These are phyloP conservation scores for Neocrepidodera transversa DNA, from an alignment of 2,888 invertebrate genomes.

Conservation along the genomic window DNA sequence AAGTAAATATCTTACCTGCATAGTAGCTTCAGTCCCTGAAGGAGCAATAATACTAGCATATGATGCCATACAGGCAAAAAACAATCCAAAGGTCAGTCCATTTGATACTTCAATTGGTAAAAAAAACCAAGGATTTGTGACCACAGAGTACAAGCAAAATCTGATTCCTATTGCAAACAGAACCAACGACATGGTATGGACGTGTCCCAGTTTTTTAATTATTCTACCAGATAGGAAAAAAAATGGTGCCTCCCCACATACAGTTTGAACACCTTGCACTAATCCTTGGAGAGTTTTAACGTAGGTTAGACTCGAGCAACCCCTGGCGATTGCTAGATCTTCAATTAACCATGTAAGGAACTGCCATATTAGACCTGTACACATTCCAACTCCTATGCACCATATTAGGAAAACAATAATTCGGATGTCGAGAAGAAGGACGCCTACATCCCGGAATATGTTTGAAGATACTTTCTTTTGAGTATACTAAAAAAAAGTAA, in stretches of 20 bases:
- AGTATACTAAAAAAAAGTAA: slow-evolving; percentile 66
- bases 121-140: slow-evolving; percentile 83
- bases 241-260: slow-evolving; percentile 84
- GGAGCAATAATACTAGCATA: slow-evolving; percentile 86
- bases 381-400: slow-evolving; percentile 82
- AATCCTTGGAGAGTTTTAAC: slow-evolving; percentile 62
- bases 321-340: slow-evolving; percentile 66
- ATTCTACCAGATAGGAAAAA: slow-evolving; percentile 84
- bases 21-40: slow-evolving; percentile 84
- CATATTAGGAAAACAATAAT: slow-evolving; percentile 79
- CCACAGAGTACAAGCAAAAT: slow-evolving; percentile 80
- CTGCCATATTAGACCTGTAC: slow-evolving; percentile 86
- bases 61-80: slow-evolving; percentile 87
- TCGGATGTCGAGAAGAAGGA: slow-evolving; percentile 69
- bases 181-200: slow-evolving; percentile 83
- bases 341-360: slow-evolving; percentile 88
- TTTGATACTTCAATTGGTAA: slow-evolving; percentile 86
- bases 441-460: slow-evolving; percentile 73
- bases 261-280: slow-evolving; percentile 68
- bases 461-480: slow-evolving; percentile 71
- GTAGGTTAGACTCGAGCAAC: slow-evolving; percentile 56
- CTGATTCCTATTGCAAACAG: slow-evolving; percentile 80
- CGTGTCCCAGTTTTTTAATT: slow-evolving; percentile 80
- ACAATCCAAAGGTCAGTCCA: slow-evolving; percentile 87
- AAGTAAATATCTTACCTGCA: slow-evolving; percentile 69